Base-by-base conservation (phyloP, 2,888 invertebrate species). In the Lutraria lutraria region DNA sequence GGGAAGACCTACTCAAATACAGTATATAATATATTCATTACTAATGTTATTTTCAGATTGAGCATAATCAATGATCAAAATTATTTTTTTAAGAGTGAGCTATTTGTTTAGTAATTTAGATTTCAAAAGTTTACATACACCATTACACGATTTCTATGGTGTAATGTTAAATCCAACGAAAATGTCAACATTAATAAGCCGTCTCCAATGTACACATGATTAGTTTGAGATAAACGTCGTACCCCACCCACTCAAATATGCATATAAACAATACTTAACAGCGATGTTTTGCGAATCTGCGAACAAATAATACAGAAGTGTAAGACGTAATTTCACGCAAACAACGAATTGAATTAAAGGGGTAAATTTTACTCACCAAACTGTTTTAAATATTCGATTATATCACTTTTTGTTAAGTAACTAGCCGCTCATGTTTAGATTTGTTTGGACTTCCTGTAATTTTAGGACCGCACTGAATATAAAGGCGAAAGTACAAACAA, bases 401-500 rank as follows among this genome's bases (percentile, higher is more conserved):
- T 13, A 76, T 16, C 13, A 16, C 25, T 76, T 76, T 72, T 19
- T 34, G 31, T 21, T n/a, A 76, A 60, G 31, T 80, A 80, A 80
- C 54, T 60, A 85, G 76, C 86, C 60, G 82, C 83, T 88, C 88
- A 83, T 90, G 88, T 88, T 90, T 88, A 53, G 85, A 83, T 88
- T 87, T 91, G 88, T 91, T 87, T 89, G 87, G 80, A 89, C 88
- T 89, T 91, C 91, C 91, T 89, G 63, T n/a, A 83, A 56, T 29
- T 25, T 31, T 76, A 87, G 81, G 76, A n/a, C 16, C 83, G 85
- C 34, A n/a, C 54, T 85, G 31, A 88, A 85, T 82, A 82, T 25
- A 0, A 15, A 8, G 25, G 53, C 13, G 52, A 81, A 80, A 43
- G 19, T n/a, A n/a, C 0, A 72, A 15, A n/a, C n/a, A n/a, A 56